Base-by-base conservation (phyloP, 2,113 vertebrate genomes). In the Microtus richardsoni region DNA sequence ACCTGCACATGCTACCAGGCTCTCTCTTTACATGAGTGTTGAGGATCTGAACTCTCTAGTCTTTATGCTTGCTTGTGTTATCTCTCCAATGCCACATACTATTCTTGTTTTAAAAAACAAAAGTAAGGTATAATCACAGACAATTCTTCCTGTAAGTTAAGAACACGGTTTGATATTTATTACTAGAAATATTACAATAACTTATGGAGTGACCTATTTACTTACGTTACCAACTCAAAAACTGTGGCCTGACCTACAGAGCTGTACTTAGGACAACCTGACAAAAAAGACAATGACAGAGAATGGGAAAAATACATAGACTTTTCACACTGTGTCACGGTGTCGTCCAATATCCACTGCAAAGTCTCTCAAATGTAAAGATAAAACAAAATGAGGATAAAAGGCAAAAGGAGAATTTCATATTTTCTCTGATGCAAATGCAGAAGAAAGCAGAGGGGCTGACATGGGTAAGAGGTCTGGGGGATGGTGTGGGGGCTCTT, bases 21-120 rank as follows among this genome's bases (percentile, higher is more conserved):
- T 2, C 2, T 41, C 54, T 84, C n/a, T 30, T 64, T 17, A 9
- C 26, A 11, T 47, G 39, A 28, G 49, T 33, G 2, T 33, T 26
- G 19, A 33, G 41, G 30, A 85, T 70, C 30, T 8, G 64, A 70
- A 70, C 44, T 70, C 84, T 13, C 54, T 33, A 66, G 44, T 49
- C 44, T 24, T 70, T 13, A 52, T 22, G 7, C 10, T 86, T 36
- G 19, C 6, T 47, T 66, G 10, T n/a, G 19, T 12, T 33, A 13
- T 49, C n/a, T 68, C 28, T 22, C 19, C 44, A 86, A 33, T 33
- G 12, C 11, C n/a, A 71, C 4, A 83, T 21, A 11, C 41, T 9
- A 41, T 58, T 95, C 95, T 91, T 89, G 64, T 64, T 44, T 58
- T 49, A 92, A 54, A 54, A 86, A 89, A 93, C 14, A 44, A 33